A percentile compares a stretch with the other conserved stretches of the same genome.
phyloP scores from a whole-genome alignment of 1,140 invertebrate genomes.

The Drosophila ambigua region DNA sequence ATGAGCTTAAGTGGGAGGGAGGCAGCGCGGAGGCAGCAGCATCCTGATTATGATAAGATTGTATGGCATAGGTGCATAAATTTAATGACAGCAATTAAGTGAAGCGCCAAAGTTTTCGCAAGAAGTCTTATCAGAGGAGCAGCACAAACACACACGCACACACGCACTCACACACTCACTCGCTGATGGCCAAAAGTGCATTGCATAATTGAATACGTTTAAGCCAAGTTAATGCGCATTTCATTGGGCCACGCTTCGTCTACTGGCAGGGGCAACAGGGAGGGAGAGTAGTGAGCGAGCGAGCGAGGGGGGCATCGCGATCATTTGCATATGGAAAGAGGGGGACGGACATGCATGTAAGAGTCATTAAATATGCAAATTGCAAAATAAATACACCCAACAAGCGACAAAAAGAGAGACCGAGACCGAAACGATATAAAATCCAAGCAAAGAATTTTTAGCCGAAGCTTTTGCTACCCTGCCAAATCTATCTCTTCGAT shows the following conservation, averaged over 20 bases:
- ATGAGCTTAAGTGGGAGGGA: background rate
- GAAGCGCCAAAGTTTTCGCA: conserved; percentile 70
- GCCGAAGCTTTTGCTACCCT: too few relatives aligned
- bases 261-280: background rate
- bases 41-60: conserved; percentile 67
- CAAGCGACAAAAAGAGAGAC: conserved; percentile 22
- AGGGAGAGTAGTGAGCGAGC: background rate
- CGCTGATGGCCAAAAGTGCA: conserved; percentile 33
- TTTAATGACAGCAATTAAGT: conserved; percentile 79
- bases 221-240: conserved; percentile 78
- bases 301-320: background rate
- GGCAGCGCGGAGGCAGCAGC: background rate
- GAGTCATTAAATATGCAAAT: conserved; percentile 81
- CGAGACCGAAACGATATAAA: conserved; percentile 47
- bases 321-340: conserved; percentile 35
- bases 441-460: conserved; percentile 29
- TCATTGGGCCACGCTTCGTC: conserved; percentile 47
- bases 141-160: conserved; percentile 44
- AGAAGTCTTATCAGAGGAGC: conserved; percentile 66
- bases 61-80: conserved; percentile 63
- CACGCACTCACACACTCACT: conserved; percentile 21
- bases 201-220: conserved; percentile 79
- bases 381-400: conserved; percentile 58
- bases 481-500: too few relatives aligned
- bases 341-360: conserved; percentile 63